Conservation (phyloP, 2,888 invertebrate genomes). For the Amorpha juglandis region DNA sequence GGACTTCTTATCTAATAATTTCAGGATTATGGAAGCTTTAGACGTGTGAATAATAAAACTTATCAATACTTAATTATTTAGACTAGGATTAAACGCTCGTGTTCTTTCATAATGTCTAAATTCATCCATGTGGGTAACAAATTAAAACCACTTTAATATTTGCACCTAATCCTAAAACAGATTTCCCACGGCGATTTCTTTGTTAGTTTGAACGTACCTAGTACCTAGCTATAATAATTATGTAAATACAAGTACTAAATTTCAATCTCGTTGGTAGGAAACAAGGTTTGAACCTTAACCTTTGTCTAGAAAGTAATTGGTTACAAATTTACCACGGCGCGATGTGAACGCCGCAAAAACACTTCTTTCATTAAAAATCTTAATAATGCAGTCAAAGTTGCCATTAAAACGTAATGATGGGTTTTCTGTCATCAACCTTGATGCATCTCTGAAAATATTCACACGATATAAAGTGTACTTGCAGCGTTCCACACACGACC, state of each 20-base stretch:
- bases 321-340: constrained; percentile 9
- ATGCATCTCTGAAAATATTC: constrained; percentile 32
- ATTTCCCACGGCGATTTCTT: constrained; percentile 18
- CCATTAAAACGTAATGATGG: constrained; percentile 25
- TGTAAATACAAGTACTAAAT: constrained; percentile 15
- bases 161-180: constrained; percentile 7
- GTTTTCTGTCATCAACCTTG: constrained; percentile 30
- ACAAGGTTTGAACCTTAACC: constrained; percentile 19
- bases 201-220: constrained; percentile 5
- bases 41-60: too few relatives aligned
- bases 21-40: not conserved
- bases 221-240: not conserved
- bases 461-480: constrained; percentile 30
- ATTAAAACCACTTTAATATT: constrained; percentile 1
- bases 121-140: not conserved
- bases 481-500: constrained; percentile 33
- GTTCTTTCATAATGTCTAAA: not conserved
- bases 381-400: constrained; percentile 10
- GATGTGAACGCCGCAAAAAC: constrained; percentile 5
- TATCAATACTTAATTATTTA: not conserved
- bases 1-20: not conserved
- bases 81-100: not conserved
- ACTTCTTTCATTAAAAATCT: constrained; percentile 14
- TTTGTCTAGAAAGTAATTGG: constrained; percentile 17
- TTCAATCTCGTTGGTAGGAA: constrained; percentile 3